Evolutionary conservation across 2,797 vertebrate genomes (phyloP).

Genomic region (Diplodus sargus): DNA sequence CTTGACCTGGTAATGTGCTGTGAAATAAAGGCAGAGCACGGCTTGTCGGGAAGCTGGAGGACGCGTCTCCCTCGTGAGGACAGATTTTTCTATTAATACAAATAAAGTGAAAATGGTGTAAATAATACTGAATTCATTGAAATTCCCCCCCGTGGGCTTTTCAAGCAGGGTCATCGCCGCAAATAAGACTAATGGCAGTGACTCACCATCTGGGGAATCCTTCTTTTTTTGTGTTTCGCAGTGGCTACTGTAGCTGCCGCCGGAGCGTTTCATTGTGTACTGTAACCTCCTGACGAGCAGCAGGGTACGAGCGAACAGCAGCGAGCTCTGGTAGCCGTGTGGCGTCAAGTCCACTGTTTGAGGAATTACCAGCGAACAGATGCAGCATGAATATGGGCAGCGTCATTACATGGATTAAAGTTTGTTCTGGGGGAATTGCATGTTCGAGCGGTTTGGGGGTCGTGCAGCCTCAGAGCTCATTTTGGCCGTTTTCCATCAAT

Average conservation of each 20-base stretch:
- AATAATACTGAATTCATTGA: conserved; percentile 52
- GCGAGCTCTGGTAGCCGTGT: conserved; percentile 54
- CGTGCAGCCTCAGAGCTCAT: conserved; percentile 61
- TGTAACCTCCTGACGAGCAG: conserved; percentile 50
- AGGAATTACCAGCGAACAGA: conserved; percentile 75
- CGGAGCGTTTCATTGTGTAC: conserved; percentile 58
- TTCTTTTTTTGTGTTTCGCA: conserved; percentile 21
- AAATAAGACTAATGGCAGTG: conserved; percentile 43
- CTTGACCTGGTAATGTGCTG: conserved; percentile 46
- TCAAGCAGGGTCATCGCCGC: conserved; percentile 33
- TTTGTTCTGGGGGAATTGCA: conserved; percentile 60
- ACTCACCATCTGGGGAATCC: conserved; percentile 51
- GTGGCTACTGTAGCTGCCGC: conserved; percentile 46
- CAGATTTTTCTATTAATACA: conserved; percentile 39
- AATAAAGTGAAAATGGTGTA: conserved; percentile 37
- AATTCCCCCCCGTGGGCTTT: conserved; percentile 41
- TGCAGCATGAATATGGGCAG: conserved; percentile 71
- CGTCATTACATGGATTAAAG: conserved; percentile 72
- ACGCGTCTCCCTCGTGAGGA: conserved; percentile 37
- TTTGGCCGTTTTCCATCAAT: conserved; percentile 67
- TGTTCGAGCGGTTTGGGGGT: conserved; percentile 47
- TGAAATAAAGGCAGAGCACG: conserved; percentile 47
- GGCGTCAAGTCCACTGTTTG: conserved; percentile 59
- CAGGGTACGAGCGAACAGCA: conserved; percentile 32
- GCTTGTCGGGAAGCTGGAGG: conserved; percentile 15